Base-by-base conservation (phyloP, 1,140 invertebrate genomes). In the Cephus cinctus region DNA sequence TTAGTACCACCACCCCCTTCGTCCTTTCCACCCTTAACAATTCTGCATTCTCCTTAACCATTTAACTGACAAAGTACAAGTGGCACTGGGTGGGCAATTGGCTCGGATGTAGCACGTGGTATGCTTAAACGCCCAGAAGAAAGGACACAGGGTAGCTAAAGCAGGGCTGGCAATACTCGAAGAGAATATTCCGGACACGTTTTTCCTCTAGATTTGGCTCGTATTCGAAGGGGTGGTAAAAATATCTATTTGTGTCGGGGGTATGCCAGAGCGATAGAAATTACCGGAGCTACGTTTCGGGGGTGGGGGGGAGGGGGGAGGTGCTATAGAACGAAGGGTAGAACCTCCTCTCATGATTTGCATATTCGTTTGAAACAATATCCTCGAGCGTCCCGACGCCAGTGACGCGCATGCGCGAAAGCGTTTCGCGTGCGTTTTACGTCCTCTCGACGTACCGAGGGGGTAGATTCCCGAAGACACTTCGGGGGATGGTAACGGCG, bases 331-430 rank as follows among this genome's bases (percentile, higher is more conserved):
- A 9, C 9, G 27, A 36, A 36, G 12, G 27, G 27, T 11, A 12
- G 14, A 2, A 12, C 54, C 52, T 58, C 47, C 56, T 54, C 56
- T 67, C 68, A 73, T 75, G 65, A 76, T 76, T 76, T 75, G 74
- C 74, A 76, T 76, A 76, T 75, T 75, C 69, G 71, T 73, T 74
- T 75, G 67, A 73, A 75, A 76, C 71, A 73, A 75, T 75, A 75
- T 73, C 64, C 66, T 54, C 58, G 57, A 61, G 59, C 56, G 54
- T 59, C 34, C 19, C 8, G n/a, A n/a, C n/a, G 6, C 8, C 14
- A 36, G 34, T 36, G 19, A 36, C 34, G 34, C 34, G 11, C 9
- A 12, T 30, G 34, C 15, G n/a, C n/a, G n/a, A n/a, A n/a, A n/a
- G n/a, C n/a, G n/a, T n/a, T n/a, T n/a, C n/a, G n/a, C n/a, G n/a